phyloP scores from a whole-genome alignment of 1,140 invertebrate genomes.

The Drosophila miranda region DNA sequence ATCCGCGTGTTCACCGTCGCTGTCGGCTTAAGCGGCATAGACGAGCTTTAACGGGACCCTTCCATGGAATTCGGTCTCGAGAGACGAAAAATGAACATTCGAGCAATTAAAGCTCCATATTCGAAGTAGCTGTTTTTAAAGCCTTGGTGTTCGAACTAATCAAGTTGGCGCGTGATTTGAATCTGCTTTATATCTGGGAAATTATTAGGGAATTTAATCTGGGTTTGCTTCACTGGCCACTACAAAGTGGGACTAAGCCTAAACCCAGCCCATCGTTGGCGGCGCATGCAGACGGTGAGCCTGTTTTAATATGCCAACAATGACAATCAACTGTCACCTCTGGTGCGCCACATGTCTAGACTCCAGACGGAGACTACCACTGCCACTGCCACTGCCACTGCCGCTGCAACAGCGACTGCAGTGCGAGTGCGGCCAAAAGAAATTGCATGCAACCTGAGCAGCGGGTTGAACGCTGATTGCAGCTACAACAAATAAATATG shows the following conservation, averaged over 20 bases:
- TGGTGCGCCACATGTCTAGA: conserved; percentile 77
- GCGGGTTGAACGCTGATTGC: conserved; percentile 3
- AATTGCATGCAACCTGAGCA: background rate
- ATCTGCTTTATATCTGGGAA: no score
- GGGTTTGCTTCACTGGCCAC: no score
- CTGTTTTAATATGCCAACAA: conserved; percentile 79
- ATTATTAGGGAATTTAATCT: no score
- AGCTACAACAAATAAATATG: conserved; percentile 72
- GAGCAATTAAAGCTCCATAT: no score
- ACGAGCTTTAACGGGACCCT: no score
- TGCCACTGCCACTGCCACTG: conserved; percentile 15
- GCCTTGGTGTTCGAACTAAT: no score
- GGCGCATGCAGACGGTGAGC: conserved; percentile 75
- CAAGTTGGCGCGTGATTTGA: no score
- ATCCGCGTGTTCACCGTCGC: no score
- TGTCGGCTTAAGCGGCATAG: no score
- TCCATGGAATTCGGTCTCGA: no score
- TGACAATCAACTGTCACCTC: conserved; percentile 79
- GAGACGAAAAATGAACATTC: no score
- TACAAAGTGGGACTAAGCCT: conserved; percentile 28
- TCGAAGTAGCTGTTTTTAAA: no score
- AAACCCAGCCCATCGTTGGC: conserved; percentile 50
- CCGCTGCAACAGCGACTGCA: conserved; percentile 15
- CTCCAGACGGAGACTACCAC: conserved; percentile 38
- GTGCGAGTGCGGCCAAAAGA: background rate